These are phyloP conservation scores for Epicampocera succincta DNA, from an alignment of 2,888 invertebrate species.

Conservation along the genomic window DNA sequence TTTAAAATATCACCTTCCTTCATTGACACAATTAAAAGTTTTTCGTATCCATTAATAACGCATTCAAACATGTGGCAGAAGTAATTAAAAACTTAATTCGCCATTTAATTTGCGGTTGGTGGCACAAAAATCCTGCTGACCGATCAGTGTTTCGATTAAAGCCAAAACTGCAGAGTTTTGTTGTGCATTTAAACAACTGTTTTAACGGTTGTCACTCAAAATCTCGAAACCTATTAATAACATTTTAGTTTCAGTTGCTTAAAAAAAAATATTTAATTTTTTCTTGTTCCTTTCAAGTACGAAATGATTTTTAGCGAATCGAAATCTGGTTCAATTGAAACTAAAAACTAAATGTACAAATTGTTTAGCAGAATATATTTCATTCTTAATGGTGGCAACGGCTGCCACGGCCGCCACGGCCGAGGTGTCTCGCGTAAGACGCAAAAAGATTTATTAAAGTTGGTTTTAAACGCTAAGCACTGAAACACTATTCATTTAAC, in stretches of 20 bases:
- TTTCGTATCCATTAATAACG: not conserved
- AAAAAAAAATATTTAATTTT: not conserved
- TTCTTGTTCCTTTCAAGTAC: not conserved
- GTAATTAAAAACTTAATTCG: slow-evolving; percentile 44
- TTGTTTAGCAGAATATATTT: slow-evolving; percentile 45
- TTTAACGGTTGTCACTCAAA: slow-evolving; percentile 60
- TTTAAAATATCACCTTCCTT: no score
- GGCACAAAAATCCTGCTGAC: slow-evolving; percentile 38
- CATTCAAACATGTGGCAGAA: slow-evolving; percentile 30
- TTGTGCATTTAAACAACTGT: slow-evolving; percentile 56
- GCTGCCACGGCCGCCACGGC: not conserved
- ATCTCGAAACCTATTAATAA: slow-evolving; percentile 53
- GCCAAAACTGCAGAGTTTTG: slow-evolving; percentile 36
- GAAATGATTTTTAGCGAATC: not conserved
- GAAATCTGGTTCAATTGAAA: slow-evolving; percentile 49
- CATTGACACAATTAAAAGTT: not conserved
- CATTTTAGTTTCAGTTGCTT: slow-evolving; percentile 29
- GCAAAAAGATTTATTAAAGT: slow-evolving; percentile 45
- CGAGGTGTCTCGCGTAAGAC: slow-evolving; percentile 17
- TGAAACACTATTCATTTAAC: slow-evolving; percentile 33
- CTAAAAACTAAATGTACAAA: slow-evolving; percentile 43
- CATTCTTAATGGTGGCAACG: slow-evolving; percentile 16
- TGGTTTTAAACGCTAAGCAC: slow-evolving; percentile 2
- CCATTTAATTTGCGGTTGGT: slow-evolving; percentile 37
- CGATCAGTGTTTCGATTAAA: slow-evolving; percentile 18